These are phyloP conservation scores for Melikaiella ostensackeni DNA, from an alignment of 2,888 invertebrate genomes.

Conservation along the genomic window DNA sequence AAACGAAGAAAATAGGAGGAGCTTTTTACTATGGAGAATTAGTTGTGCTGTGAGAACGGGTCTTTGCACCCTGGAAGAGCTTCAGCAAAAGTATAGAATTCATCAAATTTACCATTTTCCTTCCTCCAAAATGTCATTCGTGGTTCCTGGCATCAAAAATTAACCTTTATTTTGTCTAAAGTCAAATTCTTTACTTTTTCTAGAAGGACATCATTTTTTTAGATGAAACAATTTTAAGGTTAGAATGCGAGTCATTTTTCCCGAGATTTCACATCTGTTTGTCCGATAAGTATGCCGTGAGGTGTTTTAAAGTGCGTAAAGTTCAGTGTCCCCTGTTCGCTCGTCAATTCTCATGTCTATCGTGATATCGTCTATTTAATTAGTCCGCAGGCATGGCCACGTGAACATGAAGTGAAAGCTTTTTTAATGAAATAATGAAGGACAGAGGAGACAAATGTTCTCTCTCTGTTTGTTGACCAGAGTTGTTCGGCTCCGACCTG, in stretches of 20 bases:
- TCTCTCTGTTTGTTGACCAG: constrained; percentile 16
- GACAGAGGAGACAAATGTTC: constrained; percentile 34
- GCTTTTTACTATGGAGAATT: background rate
- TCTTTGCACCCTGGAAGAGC: background rate
- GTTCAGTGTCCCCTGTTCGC: constrained; percentile 24
- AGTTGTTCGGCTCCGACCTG: constrained; percentile 30
- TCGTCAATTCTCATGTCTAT: background rate
- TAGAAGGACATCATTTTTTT: background rate
- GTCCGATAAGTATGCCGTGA: background rate
- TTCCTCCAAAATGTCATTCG: background rate
- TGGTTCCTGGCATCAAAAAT: background rate
- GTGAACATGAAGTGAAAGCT: constrained; percentile 36
- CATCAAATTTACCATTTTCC: background rate
- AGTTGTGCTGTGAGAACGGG: background rate
- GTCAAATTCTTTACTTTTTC: background rate
- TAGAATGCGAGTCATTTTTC: constrained; percentile 10
- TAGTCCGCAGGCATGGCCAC: background rate
- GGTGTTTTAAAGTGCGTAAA: constrained; percentile 14
- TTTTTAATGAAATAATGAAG: constrained; percentile 14
- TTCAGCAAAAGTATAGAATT: background rate
- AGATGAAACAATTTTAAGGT: background rate
- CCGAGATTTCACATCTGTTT: constrained; percentile 2
- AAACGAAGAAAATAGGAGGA: too few relatives aligned
- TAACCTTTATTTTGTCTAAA: background rate
- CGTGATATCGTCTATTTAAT: background rate